Evolutionary conservation across 2,113 vertebrate species (phyloP).

Genomic region (Ifrita kowaldi): DNA sequence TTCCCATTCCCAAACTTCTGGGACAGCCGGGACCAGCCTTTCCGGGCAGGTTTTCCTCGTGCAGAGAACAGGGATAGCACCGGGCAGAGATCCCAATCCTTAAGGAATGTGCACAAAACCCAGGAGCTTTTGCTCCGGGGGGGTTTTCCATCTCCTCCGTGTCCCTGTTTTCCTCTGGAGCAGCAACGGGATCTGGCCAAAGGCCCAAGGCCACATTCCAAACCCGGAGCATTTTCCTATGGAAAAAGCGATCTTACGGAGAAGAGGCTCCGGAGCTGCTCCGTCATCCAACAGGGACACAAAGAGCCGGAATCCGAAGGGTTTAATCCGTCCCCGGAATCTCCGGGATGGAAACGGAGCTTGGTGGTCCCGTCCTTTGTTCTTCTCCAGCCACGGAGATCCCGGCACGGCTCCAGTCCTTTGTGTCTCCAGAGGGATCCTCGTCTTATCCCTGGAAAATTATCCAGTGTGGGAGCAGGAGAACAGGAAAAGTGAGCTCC

Average conservation of each 20-base stretch:
- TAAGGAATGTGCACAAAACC: not conserved
- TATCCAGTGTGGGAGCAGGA: not conserved
- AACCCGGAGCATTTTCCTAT: not conserved
- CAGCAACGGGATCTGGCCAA: not conserved
- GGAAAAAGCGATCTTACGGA: rapidly evolving
- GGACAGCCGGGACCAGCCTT: not conserved
- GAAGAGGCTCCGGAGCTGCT: not conserved
- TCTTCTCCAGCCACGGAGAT: not conserved
- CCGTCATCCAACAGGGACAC: rapidly evolving
- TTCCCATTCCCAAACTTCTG: not conserved
- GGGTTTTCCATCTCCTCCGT: rapidly evolving
- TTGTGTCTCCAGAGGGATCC: not conserved
- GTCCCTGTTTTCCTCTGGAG: not conserved
- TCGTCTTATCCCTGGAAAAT: rapidly evolving
- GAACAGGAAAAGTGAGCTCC: rapidly evolving
- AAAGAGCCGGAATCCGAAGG: not conserved
- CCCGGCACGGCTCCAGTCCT: rapidly evolving
- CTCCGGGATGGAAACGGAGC: not conserved
- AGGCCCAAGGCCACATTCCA: not conserved
- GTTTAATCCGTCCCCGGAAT: not conserved
- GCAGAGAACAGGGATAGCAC: not conserved
- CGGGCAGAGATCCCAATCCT: not conserved
- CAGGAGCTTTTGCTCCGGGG: rapidly evolving
- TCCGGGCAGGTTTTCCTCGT: not conserved
- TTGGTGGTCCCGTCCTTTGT: rapidly evolving